These are phyloP conservation scores for Catagonus wagneri DNA, from an alignment of 2,113 vertebrate species.

Conservation along the genomic window DNA sequence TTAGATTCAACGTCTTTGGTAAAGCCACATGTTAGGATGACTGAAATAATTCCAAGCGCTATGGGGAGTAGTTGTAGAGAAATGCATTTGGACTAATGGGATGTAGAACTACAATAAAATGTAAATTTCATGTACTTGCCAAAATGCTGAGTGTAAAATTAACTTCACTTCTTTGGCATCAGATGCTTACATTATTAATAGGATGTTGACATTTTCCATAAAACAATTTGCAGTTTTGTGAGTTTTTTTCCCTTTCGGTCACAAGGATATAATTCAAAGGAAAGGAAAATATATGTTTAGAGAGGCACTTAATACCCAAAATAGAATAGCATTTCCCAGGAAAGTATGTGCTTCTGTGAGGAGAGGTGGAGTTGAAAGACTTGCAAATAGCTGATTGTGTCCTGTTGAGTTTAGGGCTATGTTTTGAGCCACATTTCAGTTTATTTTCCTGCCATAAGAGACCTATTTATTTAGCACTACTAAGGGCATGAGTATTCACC, in stretches of 20 bases:
- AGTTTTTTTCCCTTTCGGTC: neutral
- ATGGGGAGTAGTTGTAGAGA: slow-evolving; percentile 17
- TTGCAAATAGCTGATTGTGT: neutral
- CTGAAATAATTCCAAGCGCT: slow-evolving; percentile 3
- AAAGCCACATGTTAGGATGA: slow-evolving; percentile 1
- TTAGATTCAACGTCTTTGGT: slow-evolving; percentile 25
- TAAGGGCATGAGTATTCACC: neutral
- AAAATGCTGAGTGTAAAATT: slow-evolving; percentile 52
- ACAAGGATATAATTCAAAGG: neutral
- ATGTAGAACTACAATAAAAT: slow-evolving; percentile 35
- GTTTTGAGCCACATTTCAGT: slow-evolving; percentile 7
- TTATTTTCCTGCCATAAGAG: neutral
- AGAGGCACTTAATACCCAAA: neutral
- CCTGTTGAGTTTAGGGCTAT: neutral
- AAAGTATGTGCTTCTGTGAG: neutral
- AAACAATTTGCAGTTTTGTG: neutral
- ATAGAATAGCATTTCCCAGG: neutral
- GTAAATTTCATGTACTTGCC: neutral
- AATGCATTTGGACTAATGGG: slow-evolving; percentile 26
- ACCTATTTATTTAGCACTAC: neutral
- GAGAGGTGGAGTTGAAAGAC: neutral
- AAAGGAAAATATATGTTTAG: neutral
- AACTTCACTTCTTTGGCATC: slow-evolving; percentile 39
- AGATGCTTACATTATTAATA: slow-evolving; percentile 16
- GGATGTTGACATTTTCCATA: neutral